These are phyloP conservation scores for Tinea semifulvella DNA, from an alignment of 2,888 invertebrate species.

Conservation along the genomic window DNA sequence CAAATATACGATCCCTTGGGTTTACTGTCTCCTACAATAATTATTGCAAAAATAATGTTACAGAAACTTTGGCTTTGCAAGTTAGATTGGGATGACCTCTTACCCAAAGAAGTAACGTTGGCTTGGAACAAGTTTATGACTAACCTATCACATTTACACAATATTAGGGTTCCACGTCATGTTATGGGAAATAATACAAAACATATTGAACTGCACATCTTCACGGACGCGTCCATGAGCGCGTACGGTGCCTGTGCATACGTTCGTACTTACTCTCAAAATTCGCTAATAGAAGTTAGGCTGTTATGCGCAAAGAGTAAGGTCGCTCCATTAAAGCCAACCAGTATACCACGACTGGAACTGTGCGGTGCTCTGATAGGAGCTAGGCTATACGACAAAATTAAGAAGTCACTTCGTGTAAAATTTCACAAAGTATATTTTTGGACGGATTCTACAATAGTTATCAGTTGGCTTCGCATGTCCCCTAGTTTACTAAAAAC, in stretches of 20 bases:
- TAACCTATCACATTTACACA: conserved; percentile 14
- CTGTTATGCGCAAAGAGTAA: conserved; percentile 24
- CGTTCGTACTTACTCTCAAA: conserved; percentile 16
- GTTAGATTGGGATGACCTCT: conserved; percentile 23
- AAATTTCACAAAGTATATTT: conserved; percentile 19
- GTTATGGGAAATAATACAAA: conserved; percentile 12
- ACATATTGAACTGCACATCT: conserved; percentile 21
- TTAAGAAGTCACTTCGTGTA: conserved; percentile 17
- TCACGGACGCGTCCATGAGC: conserved; percentile 21
- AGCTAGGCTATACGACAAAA: conserved; percentile 20
- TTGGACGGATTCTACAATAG: conserved; percentile 25
- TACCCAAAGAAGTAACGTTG: conserved; percentile 18
- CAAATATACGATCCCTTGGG: conserved; percentile 24
- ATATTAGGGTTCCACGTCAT: conserved; percentile 18
- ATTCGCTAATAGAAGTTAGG: conserved; percentile 15
- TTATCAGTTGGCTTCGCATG: conserved; percentile 22
- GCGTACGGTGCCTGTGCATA: conserved; percentile 24
- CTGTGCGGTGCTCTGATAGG: conserved; percentile 24
- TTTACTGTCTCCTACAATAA: conserved; percentile 20
- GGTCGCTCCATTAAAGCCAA: conserved; percentile 23
- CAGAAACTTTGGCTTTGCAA: conserved; percentile 23
- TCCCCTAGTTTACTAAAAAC: conserved; percentile 21
- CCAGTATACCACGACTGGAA: conserved; percentile 24
- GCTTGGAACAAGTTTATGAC: conserved; percentile 17
- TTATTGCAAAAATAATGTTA: conserved; percentile 23